A percentile compares a stretch with the other conserved stretches of the same genome.
Evolutionary conservation across 1,140 invertebrate genomes (phyloP).

Genomic region (Acromyrmex echinatior): DNA sequence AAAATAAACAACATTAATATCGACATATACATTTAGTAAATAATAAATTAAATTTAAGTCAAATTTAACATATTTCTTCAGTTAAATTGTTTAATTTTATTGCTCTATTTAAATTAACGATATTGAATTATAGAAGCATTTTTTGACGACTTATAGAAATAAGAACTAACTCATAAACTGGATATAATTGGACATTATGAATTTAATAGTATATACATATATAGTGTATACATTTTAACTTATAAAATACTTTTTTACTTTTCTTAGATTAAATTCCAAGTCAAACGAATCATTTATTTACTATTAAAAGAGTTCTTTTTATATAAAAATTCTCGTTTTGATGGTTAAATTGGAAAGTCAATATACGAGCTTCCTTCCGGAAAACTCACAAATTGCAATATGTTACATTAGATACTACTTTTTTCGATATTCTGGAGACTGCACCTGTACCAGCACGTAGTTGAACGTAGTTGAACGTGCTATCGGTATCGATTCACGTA

Average conservation of each 20-base stretch:
- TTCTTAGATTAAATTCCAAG: neutral
- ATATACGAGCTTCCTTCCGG: constrained; percentile 33
- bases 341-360: neutral
- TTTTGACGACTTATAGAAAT: too few species aligned
- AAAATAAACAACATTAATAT: too few species aligned
- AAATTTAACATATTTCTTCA: too few species aligned
- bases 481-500: constrained; percentile 63
- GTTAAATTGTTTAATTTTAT: too few species aligned
- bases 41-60: too few species aligned
- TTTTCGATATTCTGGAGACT: constrained; percentile 57
- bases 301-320: neutral
- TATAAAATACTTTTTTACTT: neutral
- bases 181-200: too few species aligned
- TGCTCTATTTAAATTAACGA: too few species aligned
- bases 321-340: neutral
- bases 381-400: constrained; percentile 54
- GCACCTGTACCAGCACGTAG: constrained; percentile 64
- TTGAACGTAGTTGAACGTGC: constrained; percentile 70
- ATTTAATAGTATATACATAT: too few species aligned
- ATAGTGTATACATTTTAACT: neutral
- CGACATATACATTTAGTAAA: too few species aligned
- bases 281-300: neutral
- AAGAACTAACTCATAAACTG: too few species aligned
- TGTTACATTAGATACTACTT: constrained; percentile 25
- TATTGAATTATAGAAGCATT: too few species aligned